Conservation (phyloP, 2,888 invertebrate species). For the Polymixis flavicincta region DNA sequence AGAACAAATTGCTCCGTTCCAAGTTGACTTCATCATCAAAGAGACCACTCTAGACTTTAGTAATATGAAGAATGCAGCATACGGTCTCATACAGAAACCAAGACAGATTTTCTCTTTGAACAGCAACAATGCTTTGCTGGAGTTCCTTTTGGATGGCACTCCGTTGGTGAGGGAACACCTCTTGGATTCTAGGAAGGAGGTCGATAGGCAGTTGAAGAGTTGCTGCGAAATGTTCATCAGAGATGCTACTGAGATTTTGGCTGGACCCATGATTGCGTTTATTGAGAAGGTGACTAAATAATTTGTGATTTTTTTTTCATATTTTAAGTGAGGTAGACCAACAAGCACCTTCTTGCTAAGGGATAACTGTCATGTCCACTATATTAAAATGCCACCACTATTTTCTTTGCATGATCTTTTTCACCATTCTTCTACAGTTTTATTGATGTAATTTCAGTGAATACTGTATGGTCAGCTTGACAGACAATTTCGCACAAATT, state of each 20-base stretch:
- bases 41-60: constrained; percentile 98
- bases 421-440: too few species aligned
- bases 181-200: constrained; percentile 98
- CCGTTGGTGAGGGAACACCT: constrained; percentile 98
- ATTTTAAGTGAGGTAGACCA: neutral
- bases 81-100: constrained; percentile 93
- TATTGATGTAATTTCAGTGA: too few species aligned
- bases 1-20: constrained; percentile 99
- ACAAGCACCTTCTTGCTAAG: too few species aligned
- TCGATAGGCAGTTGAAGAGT: constrained; percentile 97
- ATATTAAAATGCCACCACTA: too few species aligned
- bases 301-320: neutral
- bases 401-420: too few species aligned
- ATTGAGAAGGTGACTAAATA: constrained; percentile 92
- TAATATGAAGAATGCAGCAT: constrained; percentile 96
- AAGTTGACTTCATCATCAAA: constrained; percentile 97
- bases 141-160: constrained; percentile 97
- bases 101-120: constrained; percentile 96
- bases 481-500: too few species aligned
- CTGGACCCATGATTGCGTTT: constrained; percentile 94
- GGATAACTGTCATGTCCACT: too few species aligned
- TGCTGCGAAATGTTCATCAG: constrained; percentile 97
- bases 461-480: neutral
- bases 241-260: constrained; percentile 93
- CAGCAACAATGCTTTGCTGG: constrained; percentile 97